These are phyloP conservation scores for Probaryconus sp. DNA, from an alignment of 1,140 invertebrate species.

Conservation along the genomic window DNA sequence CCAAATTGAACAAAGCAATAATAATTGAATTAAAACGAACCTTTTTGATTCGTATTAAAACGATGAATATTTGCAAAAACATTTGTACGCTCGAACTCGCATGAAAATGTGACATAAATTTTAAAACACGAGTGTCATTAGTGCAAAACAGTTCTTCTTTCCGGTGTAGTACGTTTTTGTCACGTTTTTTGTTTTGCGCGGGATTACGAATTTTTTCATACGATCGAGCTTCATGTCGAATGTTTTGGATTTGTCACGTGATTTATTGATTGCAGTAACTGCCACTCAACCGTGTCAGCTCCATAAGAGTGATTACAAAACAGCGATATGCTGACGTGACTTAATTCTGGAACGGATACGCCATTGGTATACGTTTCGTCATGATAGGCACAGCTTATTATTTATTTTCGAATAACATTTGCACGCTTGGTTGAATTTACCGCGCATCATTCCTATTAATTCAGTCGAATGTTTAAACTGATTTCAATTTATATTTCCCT, in stretches of 20 bases:
- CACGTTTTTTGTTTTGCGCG: not conserved
- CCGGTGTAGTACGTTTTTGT: too few relatives aligned
- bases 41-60: too few relatives aligned
- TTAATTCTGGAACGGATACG: constrained; percentile 40
- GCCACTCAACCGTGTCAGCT: constrained; percentile 41
- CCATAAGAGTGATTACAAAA: constrained; percentile 55
- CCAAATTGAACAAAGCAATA: too few relatives aligned
- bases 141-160: too few relatives aligned
- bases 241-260: constrained; percentile 41
- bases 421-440: constrained; percentile 1
- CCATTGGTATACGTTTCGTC: constrained; percentile 19
- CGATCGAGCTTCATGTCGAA: constrained; percentile 27
- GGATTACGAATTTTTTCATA: constrained; percentile 29
- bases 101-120: too few relatives aligned
- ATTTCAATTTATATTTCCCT: too few relatives aligned
- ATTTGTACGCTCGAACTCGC: too few relatives aligned
- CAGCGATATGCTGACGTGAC: constrained; percentile 51
- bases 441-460: too few relatives aligned
- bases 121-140: not conserved
- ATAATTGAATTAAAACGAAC: too few relatives aligned
- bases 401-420: constrained; percentile 10
- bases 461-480: too few relatives aligned
- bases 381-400: constrained; percentile 27
- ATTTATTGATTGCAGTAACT: constrained; percentile 50
- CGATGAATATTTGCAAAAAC: too few relatives aligned